Conservation (phyloP, 2,113 vertebrate species). For the Pelvicachromis taeniatus region DNA sequence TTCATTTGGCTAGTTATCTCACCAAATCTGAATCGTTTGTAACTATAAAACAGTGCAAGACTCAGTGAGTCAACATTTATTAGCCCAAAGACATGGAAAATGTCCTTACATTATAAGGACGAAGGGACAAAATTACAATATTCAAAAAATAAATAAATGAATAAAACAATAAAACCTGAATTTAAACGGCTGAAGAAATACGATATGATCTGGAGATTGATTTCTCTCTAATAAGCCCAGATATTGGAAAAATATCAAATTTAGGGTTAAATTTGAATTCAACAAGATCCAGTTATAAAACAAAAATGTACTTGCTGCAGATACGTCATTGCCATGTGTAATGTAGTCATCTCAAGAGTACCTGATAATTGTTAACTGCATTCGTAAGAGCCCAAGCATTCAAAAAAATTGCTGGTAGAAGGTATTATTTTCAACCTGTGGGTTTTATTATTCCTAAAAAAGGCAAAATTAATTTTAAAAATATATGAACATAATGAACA, state of each 20-base stretch:
- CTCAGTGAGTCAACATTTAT: background rate
- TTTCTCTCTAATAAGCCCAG: background rate
- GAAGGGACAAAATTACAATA: background rate
- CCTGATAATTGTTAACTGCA: background rate
- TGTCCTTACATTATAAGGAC: background rate
- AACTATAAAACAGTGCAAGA: background rate
- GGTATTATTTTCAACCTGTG: background rate
- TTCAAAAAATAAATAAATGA: background rate
- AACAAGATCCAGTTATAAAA: background rate
- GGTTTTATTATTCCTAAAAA: background rate
- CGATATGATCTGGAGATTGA: background rate
- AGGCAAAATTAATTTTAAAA: background rate
- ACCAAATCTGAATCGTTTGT: background rate
- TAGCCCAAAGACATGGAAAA: background rate
- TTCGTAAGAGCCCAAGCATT: background rate
- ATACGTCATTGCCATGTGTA: rapidly evolving
- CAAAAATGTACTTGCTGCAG: background rate
- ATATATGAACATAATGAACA: background rate
- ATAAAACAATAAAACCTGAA: background rate
- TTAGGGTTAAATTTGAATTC: background rate
- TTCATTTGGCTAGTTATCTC: background rate
- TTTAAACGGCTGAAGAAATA: background rate
- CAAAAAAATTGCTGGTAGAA: background rate
- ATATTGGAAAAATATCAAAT: background rate
- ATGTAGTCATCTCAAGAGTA: background rate